Evolutionary conservation across 2,888 invertebrate genomes (phyloP), one percentile per base, ranked within the genome.

Genomic region (Rapana venosa): DNA sequence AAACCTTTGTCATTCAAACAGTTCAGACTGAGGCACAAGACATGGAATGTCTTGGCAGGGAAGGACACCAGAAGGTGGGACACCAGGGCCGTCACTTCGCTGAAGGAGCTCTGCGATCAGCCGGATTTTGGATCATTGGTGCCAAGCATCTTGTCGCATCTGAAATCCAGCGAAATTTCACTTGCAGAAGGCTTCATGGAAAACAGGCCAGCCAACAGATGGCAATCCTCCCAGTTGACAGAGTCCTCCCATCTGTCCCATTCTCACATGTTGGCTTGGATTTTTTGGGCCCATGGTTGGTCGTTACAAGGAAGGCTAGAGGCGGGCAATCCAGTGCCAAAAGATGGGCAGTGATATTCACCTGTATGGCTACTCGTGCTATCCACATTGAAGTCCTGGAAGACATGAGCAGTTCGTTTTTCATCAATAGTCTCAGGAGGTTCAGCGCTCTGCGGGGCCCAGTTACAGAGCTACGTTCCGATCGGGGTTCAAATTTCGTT

Each of bases 1-100:
- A 4, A 98, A 98, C n/a, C 8, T 86, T 86, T n/a, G 30, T 86
- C 30, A 58, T 86, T 26, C n/a, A 86, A 32, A n/a, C 86, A 26
- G 86, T 86, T 2, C 86, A 86, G 32, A n/a, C 20, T 58, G 86
- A 86, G 13, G 86, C 86, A 4, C 17, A 17, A 58, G 86, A 86
- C 17, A n/a, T 86, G n/a, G 30, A 86, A 26, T 86, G 86, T 86
- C 58, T 86, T 2, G 26, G 8, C 61, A 84, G 15, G 15, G 81
- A 88, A 30, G 88, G 61, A 20, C 35, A 92, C 81, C 90, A 92
- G 30, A 81, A 36, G 22, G 90, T 92, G 0, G 61, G 90, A 61
- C 91, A 92, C 36, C 93, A 93, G 89, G 92, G 92, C 11, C 89
- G 92, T 20, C 90, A 88, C 77, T 85, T 92, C n/a, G 92, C 92